A percentile compares a stretch with the other conserved stretches of the same genome.
Conservation (phyloP, 2,888 invertebrate species). For the Cepaea hortensis region DNA sequence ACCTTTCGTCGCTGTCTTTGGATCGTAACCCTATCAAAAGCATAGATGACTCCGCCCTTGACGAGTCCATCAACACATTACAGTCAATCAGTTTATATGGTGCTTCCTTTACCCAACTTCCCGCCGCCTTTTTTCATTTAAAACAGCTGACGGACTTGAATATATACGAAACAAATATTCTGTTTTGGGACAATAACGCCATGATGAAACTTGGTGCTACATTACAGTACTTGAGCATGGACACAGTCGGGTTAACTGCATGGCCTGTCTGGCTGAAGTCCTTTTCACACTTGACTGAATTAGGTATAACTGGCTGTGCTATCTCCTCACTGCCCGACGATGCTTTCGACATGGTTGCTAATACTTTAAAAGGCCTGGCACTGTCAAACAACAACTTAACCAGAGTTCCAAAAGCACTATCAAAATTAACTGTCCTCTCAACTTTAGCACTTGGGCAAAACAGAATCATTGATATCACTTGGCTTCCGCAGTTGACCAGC, state of each 20-base stretch:
- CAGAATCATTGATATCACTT: not conserved
- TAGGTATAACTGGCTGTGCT: not conserved
- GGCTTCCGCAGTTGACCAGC: not conserved
- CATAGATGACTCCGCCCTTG: not conserved
- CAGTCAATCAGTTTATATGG: not conserved
- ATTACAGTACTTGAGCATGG: not conserved
- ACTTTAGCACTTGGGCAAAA: not conserved
- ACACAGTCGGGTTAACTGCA: not conserved
- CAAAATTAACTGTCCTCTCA: not conserved
- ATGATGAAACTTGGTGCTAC: not conserved
- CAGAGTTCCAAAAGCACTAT: not conserved
- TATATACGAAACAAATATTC: not conserved
- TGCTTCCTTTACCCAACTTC: not conserved
- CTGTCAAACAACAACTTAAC: not conserved
- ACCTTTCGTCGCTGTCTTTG: too few relatives aligned
- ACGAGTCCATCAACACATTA: not conserved
- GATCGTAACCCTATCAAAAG: too few relatives aligned
- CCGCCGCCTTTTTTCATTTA: not conserved
- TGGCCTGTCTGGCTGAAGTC: not conserved
- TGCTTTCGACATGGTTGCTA: not conserved
- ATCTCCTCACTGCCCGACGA: conserved; percentile 1
- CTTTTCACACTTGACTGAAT: not conserved
- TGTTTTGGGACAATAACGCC: not conserved
- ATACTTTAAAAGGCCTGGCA: not conserved
- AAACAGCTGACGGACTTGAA: not conserved